These are phyloP conservation scores for Idaea dimidiata DNA, from an alignment of 2,888 invertebrate genomes.

Conservation along the genomic window DNA sequence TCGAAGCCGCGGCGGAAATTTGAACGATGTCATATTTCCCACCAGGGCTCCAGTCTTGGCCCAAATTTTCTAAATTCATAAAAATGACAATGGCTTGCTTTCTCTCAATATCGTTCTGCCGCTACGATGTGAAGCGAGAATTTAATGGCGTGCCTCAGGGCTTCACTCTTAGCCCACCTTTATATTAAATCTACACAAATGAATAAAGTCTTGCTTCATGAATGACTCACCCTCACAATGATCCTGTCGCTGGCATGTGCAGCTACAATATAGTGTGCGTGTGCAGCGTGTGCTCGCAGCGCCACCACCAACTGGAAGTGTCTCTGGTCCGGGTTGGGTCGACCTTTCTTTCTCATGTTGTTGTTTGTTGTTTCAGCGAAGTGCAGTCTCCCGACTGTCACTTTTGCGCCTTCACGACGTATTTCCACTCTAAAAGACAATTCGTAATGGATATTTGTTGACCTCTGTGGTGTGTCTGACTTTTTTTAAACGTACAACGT, in stretches of 20 bases:
- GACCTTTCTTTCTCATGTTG: slow-evolving; percentile 99
- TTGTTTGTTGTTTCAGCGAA: slow-evolving; percentile 99
- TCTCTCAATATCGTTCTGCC: background rate
- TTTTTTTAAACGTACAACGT: no score
- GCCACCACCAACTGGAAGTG: slow-evolving; percentile 98
- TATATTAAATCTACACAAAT: background rate
- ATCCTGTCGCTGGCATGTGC: slow-evolving; percentile 97
- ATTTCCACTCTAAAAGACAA: slow-evolving; percentile 85
- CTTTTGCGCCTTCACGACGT: slow-evolving; percentile 92
- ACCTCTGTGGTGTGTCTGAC: no score
- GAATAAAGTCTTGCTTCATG: background rate
- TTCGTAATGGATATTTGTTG: background rate
- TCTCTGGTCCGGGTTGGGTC: slow-evolving; percentile 98
- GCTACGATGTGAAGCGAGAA: no score
- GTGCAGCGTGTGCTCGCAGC: slow-evolving; percentile 92
- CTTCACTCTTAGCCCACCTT: background rate
- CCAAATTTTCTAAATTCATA: background rate
- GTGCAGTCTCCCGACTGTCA: slow-evolving; percentile 97
- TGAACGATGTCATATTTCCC: no score
- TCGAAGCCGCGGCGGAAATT: no score
- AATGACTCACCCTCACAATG: slow-evolving; percentile 91
- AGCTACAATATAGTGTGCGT: slow-evolving; percentile 89
- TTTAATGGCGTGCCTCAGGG: no score
- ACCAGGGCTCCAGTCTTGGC: background rate
- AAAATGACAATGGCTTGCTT: background rate